Conservation (phyloP, 2,113 vertebrate species). For the Setophaga kirtlandii region DNA sequence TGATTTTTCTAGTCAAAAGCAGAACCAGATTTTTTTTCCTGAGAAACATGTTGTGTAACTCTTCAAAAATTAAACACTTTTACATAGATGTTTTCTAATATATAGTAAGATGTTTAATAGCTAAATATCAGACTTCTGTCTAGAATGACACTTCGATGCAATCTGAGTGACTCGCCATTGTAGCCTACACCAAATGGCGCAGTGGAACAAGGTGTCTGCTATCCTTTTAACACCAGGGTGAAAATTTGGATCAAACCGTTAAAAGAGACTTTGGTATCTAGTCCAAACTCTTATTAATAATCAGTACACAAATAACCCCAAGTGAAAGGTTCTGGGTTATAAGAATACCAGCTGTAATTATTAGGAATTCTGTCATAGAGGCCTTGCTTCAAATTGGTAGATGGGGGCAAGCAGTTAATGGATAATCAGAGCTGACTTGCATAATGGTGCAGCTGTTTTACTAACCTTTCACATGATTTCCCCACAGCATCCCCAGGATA, state of each 20-base stretch:
- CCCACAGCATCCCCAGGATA: not conserved
- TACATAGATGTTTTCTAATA: not conserved
- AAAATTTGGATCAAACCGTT: not conserved
- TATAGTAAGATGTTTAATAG: rapidly evolving
- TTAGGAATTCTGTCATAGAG: not conserved
- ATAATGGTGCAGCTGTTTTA: not conserved
- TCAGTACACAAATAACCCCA: not conserved
- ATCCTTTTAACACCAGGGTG: rapidly evolving
- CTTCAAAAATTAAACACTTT: not conserved
- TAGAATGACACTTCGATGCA: rapidly evolving
- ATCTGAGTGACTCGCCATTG: rapidly evolving
- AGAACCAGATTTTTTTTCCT: not conserved
- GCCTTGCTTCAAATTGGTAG: not conserved
- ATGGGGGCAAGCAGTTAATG: not conserved
- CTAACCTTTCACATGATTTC: not conserved
- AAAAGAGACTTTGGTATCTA: not conserved
- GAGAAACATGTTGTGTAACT: not conserved
- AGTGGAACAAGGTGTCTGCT: rapidly evolving
- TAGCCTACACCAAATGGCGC: rapidly evolving
- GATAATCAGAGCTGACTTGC: not conserved
- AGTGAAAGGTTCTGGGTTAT: rapidly evolving
- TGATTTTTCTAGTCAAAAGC: not conserved
- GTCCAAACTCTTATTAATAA: not conserved
- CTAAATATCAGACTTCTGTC: not conserved
- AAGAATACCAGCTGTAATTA: no score